Evolutionary conservation across 2,888 invertebrate genomes (phyloP), one percentile per base, ranked within the genome.

Genomic region (Caenorhabditis auriculariae): DNA sequence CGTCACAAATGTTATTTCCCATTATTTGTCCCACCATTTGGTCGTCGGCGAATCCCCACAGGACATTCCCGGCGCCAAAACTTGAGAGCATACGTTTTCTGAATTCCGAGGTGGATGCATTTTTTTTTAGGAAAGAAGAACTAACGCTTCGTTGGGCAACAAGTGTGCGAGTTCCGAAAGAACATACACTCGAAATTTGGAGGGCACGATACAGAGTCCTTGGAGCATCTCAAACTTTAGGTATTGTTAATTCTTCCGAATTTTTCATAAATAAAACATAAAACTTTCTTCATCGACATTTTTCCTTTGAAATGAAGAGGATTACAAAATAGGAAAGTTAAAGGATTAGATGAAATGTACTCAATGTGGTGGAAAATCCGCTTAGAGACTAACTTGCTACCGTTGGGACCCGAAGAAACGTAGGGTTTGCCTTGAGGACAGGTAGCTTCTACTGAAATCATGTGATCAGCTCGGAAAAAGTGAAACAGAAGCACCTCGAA

Each of bases 161-260:
- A 77, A 12, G 67, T 74, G 45, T 67, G 69, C 3, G 48, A 47
- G 1, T 49, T 63, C 15, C 75, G 76, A 32, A 74, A 75, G 38
- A 66, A 76, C 39, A 60, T 38, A 49, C 77, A 77, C 32, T 76
- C 75, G 50, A 72, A 76, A 37, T 75, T 69, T 6, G 60, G 42
- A 1, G 77, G 77, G 41, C 77, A 77, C 29, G 53, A 43, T 15
- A n/a, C n/a, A n/a, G 29, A 45, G 21, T 56, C 43, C n/a, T 48
- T 51, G n/a, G 28, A 32, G 19, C 24, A 23, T 35, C 27, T 37
- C n/a, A 60, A 54, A 7, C 24, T 47, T 1, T 15, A 41, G 7
- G 17, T 41, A 41, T 41, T 15, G 19, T 15, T 21, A n/a, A 15
- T 29, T 43, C 4, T 17, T 15, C n/a, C 43, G 15, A 32, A 15